These are phyloP conservation scores for Hypsibius dujardini DNA, from an alignment of 1,140 invertebrate genomes.

Conservation along the genomic window DNA sequence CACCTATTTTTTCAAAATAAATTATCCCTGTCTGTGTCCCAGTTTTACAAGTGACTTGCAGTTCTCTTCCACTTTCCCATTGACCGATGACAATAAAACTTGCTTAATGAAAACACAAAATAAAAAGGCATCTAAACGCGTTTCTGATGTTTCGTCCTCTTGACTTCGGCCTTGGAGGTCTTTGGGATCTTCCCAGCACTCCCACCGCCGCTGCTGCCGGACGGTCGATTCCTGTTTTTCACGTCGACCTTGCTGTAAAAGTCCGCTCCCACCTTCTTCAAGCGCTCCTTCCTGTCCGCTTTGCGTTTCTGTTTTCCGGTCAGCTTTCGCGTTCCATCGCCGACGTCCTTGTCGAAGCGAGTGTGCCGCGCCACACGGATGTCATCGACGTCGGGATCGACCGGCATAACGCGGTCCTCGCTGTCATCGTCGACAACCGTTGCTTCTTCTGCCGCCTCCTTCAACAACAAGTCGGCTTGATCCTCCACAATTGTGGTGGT, in stretches of 20 bases:
- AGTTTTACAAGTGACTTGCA: too few species aligned
- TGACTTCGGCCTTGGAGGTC: not conserved
- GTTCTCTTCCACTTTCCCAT: too few species aligned
- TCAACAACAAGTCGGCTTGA: conserved; percentile 20
- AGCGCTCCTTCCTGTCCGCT: conserved; percentile 49
- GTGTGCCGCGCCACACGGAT: not conserved
- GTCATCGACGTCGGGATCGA: conserved; percentile 19
- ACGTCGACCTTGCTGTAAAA: conserved; percentile 84
- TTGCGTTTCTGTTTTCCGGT: conserved; percentile 49
- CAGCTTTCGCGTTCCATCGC: not conserved
- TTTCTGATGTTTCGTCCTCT: conserved; percentile 1
- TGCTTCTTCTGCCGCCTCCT: conserved; percentile 25
- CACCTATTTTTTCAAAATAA: too few species aligned
- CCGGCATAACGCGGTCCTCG: too few species aligned
- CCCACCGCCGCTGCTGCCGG: too few species aligned
- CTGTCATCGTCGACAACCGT: not conserved
- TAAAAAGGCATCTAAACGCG: not conserved
- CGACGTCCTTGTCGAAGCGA: not conserved
- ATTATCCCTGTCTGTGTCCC: too few species aligned
- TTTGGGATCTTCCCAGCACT: not conserved
- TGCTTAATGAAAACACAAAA: too few species aligned
- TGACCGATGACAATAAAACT: too few species aligned
- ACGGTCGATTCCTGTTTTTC: conserved; percentile 44
- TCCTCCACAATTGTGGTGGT: not conserved
- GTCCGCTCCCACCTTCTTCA: conserved; percentile 73